Conservation (phyloP, 2,113 vertebrate genomes). For the Heterocephalus glaber region DNA sequence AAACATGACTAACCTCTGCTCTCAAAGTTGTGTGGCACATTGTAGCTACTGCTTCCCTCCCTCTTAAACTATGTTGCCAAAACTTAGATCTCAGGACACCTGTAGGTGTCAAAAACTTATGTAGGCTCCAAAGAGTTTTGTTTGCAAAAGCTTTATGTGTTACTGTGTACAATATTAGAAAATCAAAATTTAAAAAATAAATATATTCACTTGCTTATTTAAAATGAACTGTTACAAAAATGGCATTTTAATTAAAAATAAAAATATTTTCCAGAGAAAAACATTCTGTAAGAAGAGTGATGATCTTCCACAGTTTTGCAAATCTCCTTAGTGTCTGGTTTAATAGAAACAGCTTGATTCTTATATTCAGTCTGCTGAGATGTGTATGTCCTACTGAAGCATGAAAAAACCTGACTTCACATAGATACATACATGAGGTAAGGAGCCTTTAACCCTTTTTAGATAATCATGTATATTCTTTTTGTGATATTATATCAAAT, state of each 20-base stretch:
- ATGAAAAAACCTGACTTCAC: not conserved
- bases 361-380: not conserved
- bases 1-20: not conserved
- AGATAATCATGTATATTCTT: not conserved
- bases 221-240: slow-evolving; percentile 18
- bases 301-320: not conserved
- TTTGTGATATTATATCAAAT: not conserved
- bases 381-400: not conserved
- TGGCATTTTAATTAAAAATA: not conserved
- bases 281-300: not conserved
- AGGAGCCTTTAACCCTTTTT: not conserved
- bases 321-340: not conserved
- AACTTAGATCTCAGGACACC: not conserved
- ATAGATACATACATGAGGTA: not conserved
- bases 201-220: not conserved
- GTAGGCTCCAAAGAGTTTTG: not conserved
- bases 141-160: not conserved
- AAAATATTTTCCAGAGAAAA: not conserved
- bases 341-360: not conserved
- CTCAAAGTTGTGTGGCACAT: not conserved
- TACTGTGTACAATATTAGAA: not conserved
- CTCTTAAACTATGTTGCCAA: not conserved
- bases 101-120: not conserved
- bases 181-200: not conserved
- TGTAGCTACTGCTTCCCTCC: not conserved